Base-by-base conservation (phyloP, 2,113 vertebrate genomes). In the Tyrannus savana region DNA sequence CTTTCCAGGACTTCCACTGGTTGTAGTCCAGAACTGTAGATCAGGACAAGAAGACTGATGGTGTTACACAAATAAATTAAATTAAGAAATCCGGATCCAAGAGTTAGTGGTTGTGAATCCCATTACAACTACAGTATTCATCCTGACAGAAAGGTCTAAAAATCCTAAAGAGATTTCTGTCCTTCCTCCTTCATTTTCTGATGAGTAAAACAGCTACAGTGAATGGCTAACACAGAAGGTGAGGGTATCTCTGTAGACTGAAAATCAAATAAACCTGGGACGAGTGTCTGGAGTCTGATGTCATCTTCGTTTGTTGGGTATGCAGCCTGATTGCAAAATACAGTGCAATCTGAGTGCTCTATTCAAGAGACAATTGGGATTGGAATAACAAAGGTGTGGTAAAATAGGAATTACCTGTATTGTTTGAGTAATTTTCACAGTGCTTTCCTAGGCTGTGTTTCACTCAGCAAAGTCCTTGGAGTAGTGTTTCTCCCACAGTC, bases 311-410 rank as follows among this genome's bases (percentile, higher is more conserved):
- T 87, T 84, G 17, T 56, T 78, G 30, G 35, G 28, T n/a, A 88
- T 66, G 60, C 59, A 88, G 56, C 47, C 35, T 59, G 59, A 60
- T 94, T 97, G 72, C 90, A 94, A 96, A 95, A 92, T 46, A 53
- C 9, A 21, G 27, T 0, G 16, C n/a, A 73, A 63, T 94, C 67
- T 93, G 86, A 94, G 81, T 74, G 33, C 49, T 95, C 84, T 89
- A 7, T 92, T 91, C 50, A 74, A 88, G 60, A 93, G 39, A 72
- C 63, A 84, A 33, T 44, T 71, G 31, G 49, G 53, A 74, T 64
- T 91, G 46, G 53, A 93, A 95, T 78, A 93, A 96, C 81, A 90
- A 94, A 96, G 95, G 88, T 84, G 95, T 94, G 91, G 85, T 83
- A 42, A 56, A 87, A 35, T 83, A 89, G 42, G 88, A 93, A 95